Conservation (phyloP, 2,888 invertebrate genomes). For the Thecocarcelia acutangulata region DNA sequence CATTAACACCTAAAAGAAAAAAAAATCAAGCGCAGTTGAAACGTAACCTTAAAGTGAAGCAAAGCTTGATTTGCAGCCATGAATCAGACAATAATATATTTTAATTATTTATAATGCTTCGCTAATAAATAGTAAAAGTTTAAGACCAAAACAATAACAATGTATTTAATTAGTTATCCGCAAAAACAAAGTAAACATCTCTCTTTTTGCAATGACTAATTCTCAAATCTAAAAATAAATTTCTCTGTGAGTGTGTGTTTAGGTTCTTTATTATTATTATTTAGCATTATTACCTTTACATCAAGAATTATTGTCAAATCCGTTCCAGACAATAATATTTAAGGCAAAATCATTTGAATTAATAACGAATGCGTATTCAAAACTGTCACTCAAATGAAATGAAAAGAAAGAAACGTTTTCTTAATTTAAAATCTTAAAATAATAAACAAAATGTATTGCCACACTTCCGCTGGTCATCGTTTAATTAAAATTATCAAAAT, state of each 20-base stretch:
- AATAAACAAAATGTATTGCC: constrained; percentile 36
- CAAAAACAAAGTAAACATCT: not conserved
- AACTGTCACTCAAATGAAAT: constrained; percentile 9
- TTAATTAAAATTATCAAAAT: constrained; percentile 3
- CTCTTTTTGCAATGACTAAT: constrained; percentile 22
- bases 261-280: not conserved
- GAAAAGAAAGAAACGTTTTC: constrained; percentile 16
- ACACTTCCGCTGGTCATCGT: constrained; percentile 64
- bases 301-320: constrained; percentile 3
- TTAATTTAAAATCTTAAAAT: constrained; percentile 22
- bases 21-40: too few species aligned
- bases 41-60: too few species aligned
- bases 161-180: not conserved
- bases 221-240: constrained; percentile 24
- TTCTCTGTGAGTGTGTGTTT: constrained; percentile 1
- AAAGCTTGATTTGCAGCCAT: too few species aligned
- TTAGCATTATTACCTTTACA: constrained; percentile 16
- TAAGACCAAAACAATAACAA: not conserved
- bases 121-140: not conserved
- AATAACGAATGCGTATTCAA: not conserved
- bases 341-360: not conserved
- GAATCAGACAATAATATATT: too few species aligned
- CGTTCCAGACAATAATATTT: not conserved
- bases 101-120: not conserved
- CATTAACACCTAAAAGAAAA: too few species aligned